These are phyloP conservation scores for Laothoe populi DNA, from an alignment of 2,888 invertebrate genomes.

Conservation along the genomic window DNA sequence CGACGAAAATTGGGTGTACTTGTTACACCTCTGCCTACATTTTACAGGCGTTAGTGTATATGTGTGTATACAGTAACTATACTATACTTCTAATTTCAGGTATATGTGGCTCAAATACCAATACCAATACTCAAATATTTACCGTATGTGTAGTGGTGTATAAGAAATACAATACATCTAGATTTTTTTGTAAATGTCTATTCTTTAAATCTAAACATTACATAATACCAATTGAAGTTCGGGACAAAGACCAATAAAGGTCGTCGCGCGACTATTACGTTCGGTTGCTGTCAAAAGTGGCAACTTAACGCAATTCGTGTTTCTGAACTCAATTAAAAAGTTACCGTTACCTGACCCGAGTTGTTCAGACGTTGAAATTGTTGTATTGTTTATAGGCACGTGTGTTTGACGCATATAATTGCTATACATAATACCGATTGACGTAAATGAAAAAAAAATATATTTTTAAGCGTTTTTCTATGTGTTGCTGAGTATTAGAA, in stretches of 20 bases:
- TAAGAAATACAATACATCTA: neutral
- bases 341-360: constrained; percentile 41
- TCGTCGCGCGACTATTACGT: constrained; percentile 42
- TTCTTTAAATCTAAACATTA: neutral
- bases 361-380: constrained; percentile 22
- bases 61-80: no score
- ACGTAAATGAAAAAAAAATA: neutral
- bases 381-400: neutral
- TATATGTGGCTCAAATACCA: no score
- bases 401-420: neutral
- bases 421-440: neutral
- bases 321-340: constrained; percentile 58
- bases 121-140: no score
- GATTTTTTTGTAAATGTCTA: neutral
- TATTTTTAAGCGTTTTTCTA: neutral
- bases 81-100: no score
- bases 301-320: constrained; percentile 44
- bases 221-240: constrained; percentile 42
- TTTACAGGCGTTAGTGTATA: no score
- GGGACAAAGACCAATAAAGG: constrained; percentile 46
- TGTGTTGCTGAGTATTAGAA: no score
- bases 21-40: no score
- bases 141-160: no score
- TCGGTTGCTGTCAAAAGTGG: constrained; percentile 45
- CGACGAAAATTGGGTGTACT: no score